Conservation (phyloP, 2,113 vertebrate species). For the Chloebia gouldiae region DNA sequence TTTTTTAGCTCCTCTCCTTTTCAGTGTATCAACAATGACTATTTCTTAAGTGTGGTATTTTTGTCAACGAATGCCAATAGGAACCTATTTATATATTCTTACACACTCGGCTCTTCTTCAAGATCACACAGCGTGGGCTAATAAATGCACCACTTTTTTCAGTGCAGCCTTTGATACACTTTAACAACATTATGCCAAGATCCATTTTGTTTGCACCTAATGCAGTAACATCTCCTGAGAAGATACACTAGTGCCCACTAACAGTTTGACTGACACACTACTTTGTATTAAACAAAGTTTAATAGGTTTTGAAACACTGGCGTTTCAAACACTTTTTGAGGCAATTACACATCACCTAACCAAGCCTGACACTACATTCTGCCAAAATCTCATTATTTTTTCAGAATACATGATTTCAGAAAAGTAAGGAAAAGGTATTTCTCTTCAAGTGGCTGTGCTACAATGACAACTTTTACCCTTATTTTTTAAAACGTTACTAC, state of each 20-base stretch:
- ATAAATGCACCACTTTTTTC: not conserved
- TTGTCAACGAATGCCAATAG: not conserved
- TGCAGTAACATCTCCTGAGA: not conserved
- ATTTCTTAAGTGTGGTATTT: not conserved
- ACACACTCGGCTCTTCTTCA: not conserved
- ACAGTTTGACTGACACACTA: not conserved
- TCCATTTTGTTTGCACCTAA: not conserved
- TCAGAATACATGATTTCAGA: not conserved
- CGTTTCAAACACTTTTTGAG: not conserved
- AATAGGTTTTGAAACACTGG: not conserved
- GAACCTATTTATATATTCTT: not conserved
- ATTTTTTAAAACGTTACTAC: not conserved
- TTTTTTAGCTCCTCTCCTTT: not conserved
- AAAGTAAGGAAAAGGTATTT: not conserved
- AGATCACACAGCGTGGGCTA: fast-evolving
- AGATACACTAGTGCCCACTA: not conserved
- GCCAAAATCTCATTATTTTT: not conserved
- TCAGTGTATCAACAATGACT: not conserved
- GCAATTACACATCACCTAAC: not conserved
- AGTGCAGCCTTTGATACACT: not conserved
- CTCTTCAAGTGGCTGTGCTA: not conserved
- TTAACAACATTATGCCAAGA: not conserved
- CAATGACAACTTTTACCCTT: not conserved
- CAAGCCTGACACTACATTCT: not conserved
- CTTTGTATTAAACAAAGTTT: not conserved